Percentiles rank a stretch among this genome's conserved stretches.
These are phyloP conservation scores for Jaculus jaculus DNA, from an alignment of 2,113 vertebrate genomes.

Conservation along the genomic window DNA sequence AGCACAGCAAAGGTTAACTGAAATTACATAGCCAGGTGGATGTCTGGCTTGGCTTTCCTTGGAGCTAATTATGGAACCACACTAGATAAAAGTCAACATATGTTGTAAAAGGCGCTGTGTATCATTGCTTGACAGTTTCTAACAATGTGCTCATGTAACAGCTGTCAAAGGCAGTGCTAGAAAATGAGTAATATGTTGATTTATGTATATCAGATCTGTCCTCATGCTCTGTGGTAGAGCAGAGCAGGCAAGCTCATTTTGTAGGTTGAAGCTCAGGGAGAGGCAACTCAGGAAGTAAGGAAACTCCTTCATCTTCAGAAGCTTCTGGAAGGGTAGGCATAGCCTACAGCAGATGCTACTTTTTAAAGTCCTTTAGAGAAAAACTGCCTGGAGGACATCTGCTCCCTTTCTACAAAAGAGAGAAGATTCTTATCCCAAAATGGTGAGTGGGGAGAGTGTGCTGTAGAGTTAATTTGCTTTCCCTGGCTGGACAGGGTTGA, in stretches of 20 bases:
- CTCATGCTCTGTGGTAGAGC: conserved; percentile 50
- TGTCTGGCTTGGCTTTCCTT: conserved; percentile 83
- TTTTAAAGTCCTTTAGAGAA: conserved; percentile 63
- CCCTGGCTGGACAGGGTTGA: not conserved
- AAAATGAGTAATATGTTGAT: conserved; percentile 89
- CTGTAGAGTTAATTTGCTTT: not conserved
- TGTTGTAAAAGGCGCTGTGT: conserved; percentile 88
- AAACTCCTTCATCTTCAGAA: conserved; percentile 75
- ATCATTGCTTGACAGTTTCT: conserved; percentile 88
- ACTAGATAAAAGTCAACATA: conserved; percentile 92
- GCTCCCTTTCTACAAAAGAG: conserved; percentile 37
- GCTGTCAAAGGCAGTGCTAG: conserved; percentile 85
- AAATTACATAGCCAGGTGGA: conserved; percentile 84
- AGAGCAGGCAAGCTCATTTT: conserved; percentile 64
- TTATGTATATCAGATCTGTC: conserved; percentile 88
- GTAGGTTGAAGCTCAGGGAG: conserved; percentile 70
- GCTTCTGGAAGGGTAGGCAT: conserved; percentile 58
- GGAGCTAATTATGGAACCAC: conserved; percentile 88
- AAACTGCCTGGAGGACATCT: conserved; percentile 67
- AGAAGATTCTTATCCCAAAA: not conserved
- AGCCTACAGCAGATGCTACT: conserved; percentile 70
- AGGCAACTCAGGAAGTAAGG: conserved; percentile 66
- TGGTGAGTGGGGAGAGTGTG: not conserved
- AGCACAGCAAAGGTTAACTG: conserved; percentile 80
- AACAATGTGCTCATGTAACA: conserved; percentile 90